Evolutionary conservation across 2,888 invertebrate genomes (phyloP).

Genomic region (Melolontha melolontha): DNA sequence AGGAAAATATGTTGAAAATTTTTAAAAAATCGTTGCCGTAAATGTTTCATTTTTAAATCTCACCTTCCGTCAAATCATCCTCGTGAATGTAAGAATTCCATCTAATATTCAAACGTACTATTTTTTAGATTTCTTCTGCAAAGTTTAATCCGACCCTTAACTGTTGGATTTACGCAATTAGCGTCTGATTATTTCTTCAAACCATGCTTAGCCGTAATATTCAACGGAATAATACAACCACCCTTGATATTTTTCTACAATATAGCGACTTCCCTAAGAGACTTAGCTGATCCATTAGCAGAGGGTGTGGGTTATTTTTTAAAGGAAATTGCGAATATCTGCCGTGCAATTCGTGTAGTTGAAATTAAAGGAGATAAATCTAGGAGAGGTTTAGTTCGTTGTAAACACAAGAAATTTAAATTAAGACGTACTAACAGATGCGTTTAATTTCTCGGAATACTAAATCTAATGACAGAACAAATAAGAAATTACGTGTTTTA

Average conservation of each 20-base stretch:
- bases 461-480: too few relatives aligned
- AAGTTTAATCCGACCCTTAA: slow-evolving; percentile 70
- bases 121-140: slow-evolving; percentile 68
- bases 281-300: slow-evolving; percentile 73
- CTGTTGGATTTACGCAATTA: slow-evolving; percentile 73
- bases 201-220: slow-evolving; percentile 73
- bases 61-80: too few relatives aligned
- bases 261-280: slow-evolving; percentile 71
- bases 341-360: slow-evolving; percentile 66
- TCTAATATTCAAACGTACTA: too few relatives aligned
- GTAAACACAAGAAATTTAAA: too few relatives aligned
- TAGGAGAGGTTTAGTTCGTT: too few relatives aligned
- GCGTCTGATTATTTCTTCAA: slow-evolving; percentile 76
- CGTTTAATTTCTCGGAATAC: too few relatives aligned
- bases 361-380: slow-evolving; percentile 59
- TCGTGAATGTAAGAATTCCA: too few relatives aligned
- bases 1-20: too few relatives aligned
- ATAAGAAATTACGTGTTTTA: too few relatives aligned
- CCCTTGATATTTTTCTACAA: slow-evolving; percentile 74
- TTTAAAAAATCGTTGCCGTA: too few relatives aligned
- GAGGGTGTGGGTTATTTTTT: slow-evolving; percentile 69
- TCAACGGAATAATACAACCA: slow-evolving; percentile 77
- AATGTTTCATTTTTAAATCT: too few relatives aligned
- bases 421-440: too few relatives aligned
- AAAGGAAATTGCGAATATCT: slow-evolving; percentile 64